Conservation (phyloP, 2,888 invertebrate species). For the Diaphora mendica region DNA sequence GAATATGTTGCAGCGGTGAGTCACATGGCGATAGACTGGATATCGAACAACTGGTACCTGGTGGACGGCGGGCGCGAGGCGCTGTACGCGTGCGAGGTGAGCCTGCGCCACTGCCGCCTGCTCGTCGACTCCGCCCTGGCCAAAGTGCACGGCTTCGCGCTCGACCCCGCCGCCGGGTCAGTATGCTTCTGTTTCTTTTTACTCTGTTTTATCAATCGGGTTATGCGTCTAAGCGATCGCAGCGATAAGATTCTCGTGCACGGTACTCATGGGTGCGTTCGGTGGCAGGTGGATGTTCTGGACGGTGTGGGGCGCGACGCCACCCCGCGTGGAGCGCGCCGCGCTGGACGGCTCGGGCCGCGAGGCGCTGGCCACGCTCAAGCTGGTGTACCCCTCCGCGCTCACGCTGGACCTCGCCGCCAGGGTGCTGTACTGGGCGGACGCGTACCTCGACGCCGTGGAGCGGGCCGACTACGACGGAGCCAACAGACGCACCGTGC, state of each 20-base stretch:
- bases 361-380: conserved; percentile 86
- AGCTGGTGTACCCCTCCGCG: conserved; percentile 92
- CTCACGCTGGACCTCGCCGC: conserved; percentile 90
- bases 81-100: conserved; percentile 89
- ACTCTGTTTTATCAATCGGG: not conserved
- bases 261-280: not conserved
- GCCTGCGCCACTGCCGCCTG: conserved; percentile 88
- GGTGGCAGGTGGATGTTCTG: conserved; percentile 89
- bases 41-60: conserved; percentile 95
- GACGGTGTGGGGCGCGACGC: conserved; percentile 90
- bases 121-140: conserved; percentile 89
- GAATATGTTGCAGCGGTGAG: conserved; percentile 87
- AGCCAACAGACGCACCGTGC: conserved; percentile 87
- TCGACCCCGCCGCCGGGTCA: conserved; percentile 89
- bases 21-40: conserved; percentile 93
- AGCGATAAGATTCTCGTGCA: not conserved
- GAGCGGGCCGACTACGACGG: conserved; percentile 93
- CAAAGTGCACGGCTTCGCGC: conserved; percentile 90
- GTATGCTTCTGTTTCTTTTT: conserved; percentile 12
- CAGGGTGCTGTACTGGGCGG: conserved; percentile 92
- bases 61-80: conserved; percentile 89
- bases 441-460: conserved; percentile 92
- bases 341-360: conserved; percentile 88
- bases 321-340: conserved; percentile 89
- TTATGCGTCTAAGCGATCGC: not conserved